Evolutionary conservation across 1,140 invertebrate genomes (phyloP), one percentile per base, ranked within the genome.

Genomic region (Drosophila funebris): DNA sequence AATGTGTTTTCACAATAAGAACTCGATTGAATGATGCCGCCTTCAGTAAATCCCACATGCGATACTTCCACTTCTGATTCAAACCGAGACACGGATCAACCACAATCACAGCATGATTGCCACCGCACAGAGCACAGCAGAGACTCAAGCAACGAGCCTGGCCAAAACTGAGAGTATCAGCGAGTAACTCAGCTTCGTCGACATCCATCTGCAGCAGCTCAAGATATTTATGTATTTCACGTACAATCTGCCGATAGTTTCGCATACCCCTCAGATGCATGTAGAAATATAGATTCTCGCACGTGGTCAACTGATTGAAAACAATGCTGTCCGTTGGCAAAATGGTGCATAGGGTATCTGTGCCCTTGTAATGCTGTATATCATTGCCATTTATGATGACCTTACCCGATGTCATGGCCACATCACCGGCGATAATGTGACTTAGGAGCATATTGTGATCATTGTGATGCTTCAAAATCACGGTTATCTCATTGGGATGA

Each of bases 401-500:
- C 0, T 22, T 4, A 0, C 67, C 67, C 3, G 48, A 54, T 2
- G 58, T 48, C 6, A 36, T 33, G 1, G n/a, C 2, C 9, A 62
- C 14, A 11, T 8, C 31, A 1, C 67, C 67, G 1, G 56, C n/a
- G 29, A 70, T 70, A n/a, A 71, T 71, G 8, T 71, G 22, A 2
- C 22, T 31, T 13, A 71, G 18, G 2, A 61, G 31, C 50, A 41
- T 22, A 22, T 27, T 57, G 6, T 52, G 22, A 1, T 53, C 43
- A 4, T 24, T 18, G 3, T 39, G 11, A 11, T 64, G 41, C 8
- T 61, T 33, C 14, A 71, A 13, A 8, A 71, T 64, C 0, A 64
- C 53, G 7, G 68, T 71, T 13, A 71, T 48, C 7, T 64, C 68
- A 6, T 52, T 64, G 11, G 60, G 68, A 57, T 64, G 68, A 16